Evolutionary conservation across 2,113 vertebrate genomes (phyloP).

Genomic region (Sylvia atricapilla): DNA sequence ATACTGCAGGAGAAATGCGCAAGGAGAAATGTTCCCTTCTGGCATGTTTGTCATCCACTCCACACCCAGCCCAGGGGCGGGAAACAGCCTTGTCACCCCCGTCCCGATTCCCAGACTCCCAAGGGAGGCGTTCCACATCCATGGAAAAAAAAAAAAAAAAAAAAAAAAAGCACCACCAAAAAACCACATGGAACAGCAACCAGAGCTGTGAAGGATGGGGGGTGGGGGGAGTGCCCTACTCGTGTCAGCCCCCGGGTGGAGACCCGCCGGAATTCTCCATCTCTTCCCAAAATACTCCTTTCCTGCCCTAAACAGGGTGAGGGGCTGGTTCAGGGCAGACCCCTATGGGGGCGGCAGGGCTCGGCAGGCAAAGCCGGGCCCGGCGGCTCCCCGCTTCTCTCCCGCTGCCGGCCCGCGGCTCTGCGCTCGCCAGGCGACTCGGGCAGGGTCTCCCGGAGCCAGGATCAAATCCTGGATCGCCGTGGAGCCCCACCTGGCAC

Average conservation of each 20-base stretch:
- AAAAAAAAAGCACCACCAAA: no score
- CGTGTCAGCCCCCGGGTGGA: not conserved
- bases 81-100: fast-evolving
- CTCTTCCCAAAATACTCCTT: fast-evolving
- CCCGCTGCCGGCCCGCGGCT: not conserved
- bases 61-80: fast-evolving
- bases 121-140: fast-evolving
- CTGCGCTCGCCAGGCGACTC: not conserved
- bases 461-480: fast-evolving
- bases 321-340: no score
- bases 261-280: fast-evolving
- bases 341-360: fast-evolving
- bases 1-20: fast-evolving
- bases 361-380: not conserved
- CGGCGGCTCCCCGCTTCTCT: not conserved
- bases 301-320: fast-evolving
- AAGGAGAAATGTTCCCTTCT: not conserved
- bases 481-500: not conserved
- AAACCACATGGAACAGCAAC: fast-evolving
- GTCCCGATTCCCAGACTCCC: fast-evolving
- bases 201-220: fast-evolving
- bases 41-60: fast-evolving
- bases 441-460: no score
- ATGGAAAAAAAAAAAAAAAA: fast-evolving
- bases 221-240: no score